A percentile compares a stretch with the other conserved stretches of the same genome.
These are phyloP conservation scores for Hycleus phaleratus DNA, from an alignment of 1,140 invertebrate species.

Conservation along the genomic window DNA sequence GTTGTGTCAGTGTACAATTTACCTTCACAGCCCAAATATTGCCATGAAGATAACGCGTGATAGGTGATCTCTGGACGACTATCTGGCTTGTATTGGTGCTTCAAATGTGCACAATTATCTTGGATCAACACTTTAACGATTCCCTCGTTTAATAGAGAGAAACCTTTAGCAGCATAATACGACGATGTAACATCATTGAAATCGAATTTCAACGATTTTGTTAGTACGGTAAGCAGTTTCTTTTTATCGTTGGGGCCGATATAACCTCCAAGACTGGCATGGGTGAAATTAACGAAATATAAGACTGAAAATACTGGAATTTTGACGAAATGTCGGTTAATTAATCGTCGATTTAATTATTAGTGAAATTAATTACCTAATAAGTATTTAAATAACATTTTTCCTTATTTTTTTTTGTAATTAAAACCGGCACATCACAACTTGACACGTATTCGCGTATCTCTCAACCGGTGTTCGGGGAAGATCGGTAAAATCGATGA, in stretches of 20 bases:
- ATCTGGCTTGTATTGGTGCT: constrained; percentile 23
- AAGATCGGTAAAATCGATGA: no score
- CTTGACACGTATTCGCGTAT: background rate
- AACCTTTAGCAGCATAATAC: constrained; percentile 30
- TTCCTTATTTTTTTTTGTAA: background rate
- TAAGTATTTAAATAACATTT: background rate
- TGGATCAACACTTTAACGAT: constrained; percentile 19
- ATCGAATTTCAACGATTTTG: constrained; percentile 19
- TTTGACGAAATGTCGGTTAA: background rate
- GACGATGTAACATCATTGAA: constrained; percentile 23
- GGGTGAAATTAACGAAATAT: constrained; percentile 1
- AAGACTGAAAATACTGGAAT: background rate
- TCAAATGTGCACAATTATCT: constrained; percentile 25
- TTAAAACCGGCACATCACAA: constrained; percentile 5
- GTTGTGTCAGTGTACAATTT: constrained; percentile 29
- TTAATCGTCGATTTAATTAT: background rate
- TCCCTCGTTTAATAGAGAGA: constrained; percentile 24
- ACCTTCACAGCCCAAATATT: constrained; percentile 27
- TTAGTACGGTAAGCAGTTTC: constrained; percentile 26
- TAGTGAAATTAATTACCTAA: background rate
- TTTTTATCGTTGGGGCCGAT: constrained; percentile 24
- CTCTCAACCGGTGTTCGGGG: no score
- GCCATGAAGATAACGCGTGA: constrained; percentile 27
- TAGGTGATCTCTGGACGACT: constrained; percentile 25
- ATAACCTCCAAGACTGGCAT: constrained; percentile 31